Percentiles rank a stretch among this genome's conserved stretches.
Evolutionary conservation across 2,797 vertebrate species (phyloP).

Genomic region (Arremon aurantiirostris): DNA sequence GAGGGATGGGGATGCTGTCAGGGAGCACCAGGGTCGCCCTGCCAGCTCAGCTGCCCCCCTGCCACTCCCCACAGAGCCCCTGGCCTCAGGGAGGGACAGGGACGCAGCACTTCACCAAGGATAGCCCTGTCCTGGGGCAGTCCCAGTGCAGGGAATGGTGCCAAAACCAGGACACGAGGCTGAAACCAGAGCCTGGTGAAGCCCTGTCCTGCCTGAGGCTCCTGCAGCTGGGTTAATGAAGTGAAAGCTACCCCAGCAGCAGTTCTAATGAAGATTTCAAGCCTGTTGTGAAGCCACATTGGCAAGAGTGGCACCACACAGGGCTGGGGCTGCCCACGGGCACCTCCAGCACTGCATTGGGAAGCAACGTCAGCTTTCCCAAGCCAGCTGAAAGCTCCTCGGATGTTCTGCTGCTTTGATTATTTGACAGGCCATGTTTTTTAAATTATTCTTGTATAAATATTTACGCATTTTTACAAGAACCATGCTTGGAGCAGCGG

Average conservation of each 20-base stretch:
- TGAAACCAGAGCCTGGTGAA: background rate
- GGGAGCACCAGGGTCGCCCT: fast-evolving
- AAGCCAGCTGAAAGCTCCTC: constrained; percentile 31
- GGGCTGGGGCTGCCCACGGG: background rate
- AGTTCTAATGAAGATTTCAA: background rate
- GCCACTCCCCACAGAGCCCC: background rate
- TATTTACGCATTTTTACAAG: constrained; percentile 70
- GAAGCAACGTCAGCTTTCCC: constrained; percentile 20
- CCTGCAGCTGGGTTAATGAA: background rate
- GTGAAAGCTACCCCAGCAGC: fast-evolving
- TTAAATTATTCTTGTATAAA: constrained; percentile 69
- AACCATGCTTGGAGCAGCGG: constrained; percentile 59
- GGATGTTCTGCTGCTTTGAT: constrained; percentile 53
- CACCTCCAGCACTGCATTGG: background rate
- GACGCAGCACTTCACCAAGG: background rate
- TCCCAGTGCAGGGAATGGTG: background rate
- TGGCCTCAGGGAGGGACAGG: background rate
- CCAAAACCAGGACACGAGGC: background rate
- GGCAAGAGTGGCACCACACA: fast-evolving
- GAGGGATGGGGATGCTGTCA: no score
- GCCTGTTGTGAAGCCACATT: background rate
- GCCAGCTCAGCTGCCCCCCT: background rate
- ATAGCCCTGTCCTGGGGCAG: background rate
- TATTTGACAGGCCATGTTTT: constrained; percentile 67
- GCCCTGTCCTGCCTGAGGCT: background rate